A percentile compares a stretch with the other conserved stretches of the same genome.
These are phyloP conservation scores for Habrosyne pyritoides DNA, from an alignment of 2,888 invertebrate species.

Conservation along the genomic window DNA sequence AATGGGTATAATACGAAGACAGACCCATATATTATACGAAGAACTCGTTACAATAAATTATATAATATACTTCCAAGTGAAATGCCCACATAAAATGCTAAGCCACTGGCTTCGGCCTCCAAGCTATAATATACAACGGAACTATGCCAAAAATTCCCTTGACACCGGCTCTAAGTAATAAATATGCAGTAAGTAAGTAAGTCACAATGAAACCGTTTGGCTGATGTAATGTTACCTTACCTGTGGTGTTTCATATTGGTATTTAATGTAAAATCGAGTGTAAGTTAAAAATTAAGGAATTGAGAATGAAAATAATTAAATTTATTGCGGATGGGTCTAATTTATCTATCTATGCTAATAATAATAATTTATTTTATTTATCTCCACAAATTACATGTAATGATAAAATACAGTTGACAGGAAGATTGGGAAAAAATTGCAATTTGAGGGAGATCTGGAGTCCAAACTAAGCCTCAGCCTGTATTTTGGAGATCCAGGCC, in stretches of 20 bases:
- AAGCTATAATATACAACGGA: background rate
- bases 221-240: background rate
- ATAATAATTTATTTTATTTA: too few relatives aligned
- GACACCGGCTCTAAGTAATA: background rate
- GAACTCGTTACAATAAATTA: background rate
- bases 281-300: too few relatives aligned
- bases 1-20: background rate
- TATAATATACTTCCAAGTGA: background rate
- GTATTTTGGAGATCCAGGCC: too few relatives aligned
- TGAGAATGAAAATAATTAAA: too few relatives aligned
- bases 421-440: too few relatives aligned
- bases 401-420: too few relatives aligned
- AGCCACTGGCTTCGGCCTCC: background rate
- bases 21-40: background rate
- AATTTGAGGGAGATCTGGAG: too few relatives aligned
- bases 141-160: conserved; percentile 1
- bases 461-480: too few relatives aligned
- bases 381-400: too few relatives aligned
- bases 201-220: background rate
- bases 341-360: too few relatives aligned
- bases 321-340: too few relatives aligned
- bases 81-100: background rate
- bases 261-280: too few relatives aligned
- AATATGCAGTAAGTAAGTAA: background rate
- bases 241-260: background rate